phyloP scores from a whole-genome alignment of 2,888 invertebrate genomes.

The Patella pellucida region DNA sequence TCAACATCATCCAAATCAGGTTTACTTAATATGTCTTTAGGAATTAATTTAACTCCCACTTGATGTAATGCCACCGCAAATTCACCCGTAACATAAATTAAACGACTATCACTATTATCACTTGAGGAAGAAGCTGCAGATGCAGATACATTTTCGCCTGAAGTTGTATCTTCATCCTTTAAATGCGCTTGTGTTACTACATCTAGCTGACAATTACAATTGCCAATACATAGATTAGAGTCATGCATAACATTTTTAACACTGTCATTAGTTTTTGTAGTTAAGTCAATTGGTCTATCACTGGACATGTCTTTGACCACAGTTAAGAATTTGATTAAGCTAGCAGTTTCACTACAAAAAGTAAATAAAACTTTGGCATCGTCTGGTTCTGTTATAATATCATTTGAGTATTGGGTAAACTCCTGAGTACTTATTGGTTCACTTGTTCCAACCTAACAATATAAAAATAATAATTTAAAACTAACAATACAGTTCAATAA shows the following conservation, averaged over 20 bases:
- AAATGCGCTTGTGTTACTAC: neutral
- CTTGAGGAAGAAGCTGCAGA: neutral
- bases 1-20: slow-evolving; percentile 25
- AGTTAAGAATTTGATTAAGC: slow-evolving; percentile 55
- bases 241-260: neutral
- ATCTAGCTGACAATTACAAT: neutral
- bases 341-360: slow-evolving; percentile 56
- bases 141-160: neutral
- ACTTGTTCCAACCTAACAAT: too few species aligned
- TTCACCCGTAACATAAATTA: slow-evolving; percentile 56
- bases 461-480: too few species aligned
- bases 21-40: slow-evolving; percentile 23
- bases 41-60: slow-evolving; percentile 52
- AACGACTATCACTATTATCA: slow-evolving; percentile 24
- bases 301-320: slow-evolving; percentile 37
- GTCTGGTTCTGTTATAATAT: slow-evolving; percentile 11
- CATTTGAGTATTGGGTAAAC: neutral
- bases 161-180: neutral
- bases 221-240: neutral
- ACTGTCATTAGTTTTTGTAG: neutral
- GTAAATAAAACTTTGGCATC: slow-evolving; percentile 48
- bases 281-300: neutral
- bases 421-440: too few species aligned
- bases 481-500: too few species aligned
- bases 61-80: slow-evolving; percentile 58